Evolutionary conservation across 2,888 invertebrate genomes (phyloP).

Genomic region (Andrena camellia): DNA sequence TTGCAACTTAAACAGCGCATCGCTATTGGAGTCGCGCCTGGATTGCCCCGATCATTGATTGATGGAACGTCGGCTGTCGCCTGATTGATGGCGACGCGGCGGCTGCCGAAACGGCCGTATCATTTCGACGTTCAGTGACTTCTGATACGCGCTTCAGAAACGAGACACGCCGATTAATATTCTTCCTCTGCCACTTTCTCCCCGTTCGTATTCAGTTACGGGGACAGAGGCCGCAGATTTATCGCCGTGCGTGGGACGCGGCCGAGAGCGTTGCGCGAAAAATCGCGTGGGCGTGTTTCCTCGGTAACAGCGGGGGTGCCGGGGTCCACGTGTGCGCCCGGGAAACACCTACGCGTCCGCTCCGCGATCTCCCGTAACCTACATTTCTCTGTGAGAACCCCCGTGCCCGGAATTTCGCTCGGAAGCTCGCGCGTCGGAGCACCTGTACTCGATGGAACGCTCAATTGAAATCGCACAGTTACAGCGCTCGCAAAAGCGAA

Average conservation of each 20-base stretch:
- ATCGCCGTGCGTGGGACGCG: conserved; percentile 33
- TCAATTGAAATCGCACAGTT: conserved; percentile 6
- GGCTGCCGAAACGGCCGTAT: conserved; percentile 4
- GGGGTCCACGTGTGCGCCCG: neutral
- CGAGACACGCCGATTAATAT: conserved; percentile 18
- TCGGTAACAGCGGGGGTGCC: conserved; percentile 31
- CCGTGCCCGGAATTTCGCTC: neutral
- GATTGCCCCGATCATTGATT: conserved; percentile 39
- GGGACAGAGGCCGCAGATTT: conserved; percentile 33
- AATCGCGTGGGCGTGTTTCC: conserved; percentile 50
- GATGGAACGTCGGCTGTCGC: conserved; percentile 32
- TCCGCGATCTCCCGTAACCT: conserved; percentile 14
- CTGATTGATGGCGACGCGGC: conserved; percentile 33
- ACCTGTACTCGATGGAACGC: conserved; percentile 5
- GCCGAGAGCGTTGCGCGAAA: conserved; percentile 49
- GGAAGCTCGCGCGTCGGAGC: neutral
- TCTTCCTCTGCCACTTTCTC: neutral
- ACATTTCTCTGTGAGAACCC: neutral
- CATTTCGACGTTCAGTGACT: conserved; percentile 28
- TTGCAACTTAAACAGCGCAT: neutral
- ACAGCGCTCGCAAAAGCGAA: too few relatives aligned
- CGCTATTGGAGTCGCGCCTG: neutral
- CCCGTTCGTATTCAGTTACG: neutral
- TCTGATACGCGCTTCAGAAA: conserved; percentile 5
- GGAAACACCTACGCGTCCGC: neutral